Evolutionary conservation across 2,113 vertebrate genomes (phyloP).

Genomic region (Indicator indicator): DNA sequence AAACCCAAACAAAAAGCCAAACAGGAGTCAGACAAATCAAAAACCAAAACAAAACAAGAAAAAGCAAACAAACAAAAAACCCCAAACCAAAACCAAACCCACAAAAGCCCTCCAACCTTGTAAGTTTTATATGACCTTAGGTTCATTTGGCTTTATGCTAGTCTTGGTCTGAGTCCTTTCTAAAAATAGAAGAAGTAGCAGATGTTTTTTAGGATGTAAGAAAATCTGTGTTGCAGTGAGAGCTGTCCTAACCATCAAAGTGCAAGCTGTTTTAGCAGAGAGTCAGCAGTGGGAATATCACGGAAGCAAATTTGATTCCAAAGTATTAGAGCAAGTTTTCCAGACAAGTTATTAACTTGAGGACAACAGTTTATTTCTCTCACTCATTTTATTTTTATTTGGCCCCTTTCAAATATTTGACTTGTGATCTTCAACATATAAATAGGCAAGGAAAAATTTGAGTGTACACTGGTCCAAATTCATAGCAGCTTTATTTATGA

Average conservation of each 20-base stretch:
- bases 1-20: background rate
- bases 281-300: background rate
- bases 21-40: too few relatives aligned
- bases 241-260: background rate
- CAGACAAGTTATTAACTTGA: background rate
- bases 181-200: background rate
- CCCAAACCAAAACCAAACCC: background rate
- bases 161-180: background rate
- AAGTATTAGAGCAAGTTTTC: background rate
- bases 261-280: background rate
- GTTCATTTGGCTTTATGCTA: background rate
- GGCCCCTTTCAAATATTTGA: background rate
- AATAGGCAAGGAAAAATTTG: background rate
- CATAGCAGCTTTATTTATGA: background rate
- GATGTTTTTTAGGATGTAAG: background rate
- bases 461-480: background rate
- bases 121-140: background rate
- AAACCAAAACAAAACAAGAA: background rate
- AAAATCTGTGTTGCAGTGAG: background rate
- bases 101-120: rapidly evolving
- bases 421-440: background rate
- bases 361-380: background rate
- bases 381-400: background rate
- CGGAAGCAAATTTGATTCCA: background rate
- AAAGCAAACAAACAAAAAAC: background rate